A percentile compares a stretch with the other conserved stretches of the same genome.
These are phyloP conservation scores for Ceuthmochares aereus DNA, from an alignment of 2,113 vertebrate species.

Conservation along the genomic window DNA sequence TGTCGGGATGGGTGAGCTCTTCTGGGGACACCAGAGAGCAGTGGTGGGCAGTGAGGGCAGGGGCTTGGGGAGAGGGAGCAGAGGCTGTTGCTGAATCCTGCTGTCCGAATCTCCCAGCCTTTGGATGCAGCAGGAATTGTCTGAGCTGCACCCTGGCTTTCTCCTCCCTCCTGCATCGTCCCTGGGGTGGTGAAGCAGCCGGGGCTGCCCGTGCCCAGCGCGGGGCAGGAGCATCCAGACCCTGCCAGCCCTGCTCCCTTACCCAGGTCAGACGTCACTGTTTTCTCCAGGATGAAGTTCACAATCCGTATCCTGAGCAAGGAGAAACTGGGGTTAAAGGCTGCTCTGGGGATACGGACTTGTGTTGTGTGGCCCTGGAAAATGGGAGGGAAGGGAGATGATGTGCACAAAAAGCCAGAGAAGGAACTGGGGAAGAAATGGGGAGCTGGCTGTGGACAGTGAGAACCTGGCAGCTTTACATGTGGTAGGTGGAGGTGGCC, in stretches of 20 bases:
- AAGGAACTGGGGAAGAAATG: background rate
- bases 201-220: background rate
- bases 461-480: background rate
- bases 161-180: rapidly evolving
- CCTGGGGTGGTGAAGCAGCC: background rate
- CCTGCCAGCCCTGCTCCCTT: conserved; percentile 38
- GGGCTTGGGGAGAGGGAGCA: background rate
- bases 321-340: background rate
- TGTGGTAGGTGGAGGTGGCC: background rate
- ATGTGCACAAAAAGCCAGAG: background rate
- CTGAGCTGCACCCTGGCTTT: background rate
- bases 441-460: background rate
- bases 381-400: background rate
- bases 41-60: background rate
- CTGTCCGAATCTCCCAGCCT: background rate
- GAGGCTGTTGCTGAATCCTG: background rate
- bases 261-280: conserved; percentile 59
- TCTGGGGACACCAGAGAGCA: rapidly evolving
- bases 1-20: background rate
- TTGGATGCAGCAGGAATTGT: background rate
- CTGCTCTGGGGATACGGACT: background rate
- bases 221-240: background rate
- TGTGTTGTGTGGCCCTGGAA: background rate
- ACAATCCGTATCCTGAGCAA: conserved; percentile 85
- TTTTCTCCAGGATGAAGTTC: conserved; percentile 81